Evolutionary conservation across 1,140 invertebrate genomes (phyloP).

Genomic region (Oedothorax gibbosus): DNA sequence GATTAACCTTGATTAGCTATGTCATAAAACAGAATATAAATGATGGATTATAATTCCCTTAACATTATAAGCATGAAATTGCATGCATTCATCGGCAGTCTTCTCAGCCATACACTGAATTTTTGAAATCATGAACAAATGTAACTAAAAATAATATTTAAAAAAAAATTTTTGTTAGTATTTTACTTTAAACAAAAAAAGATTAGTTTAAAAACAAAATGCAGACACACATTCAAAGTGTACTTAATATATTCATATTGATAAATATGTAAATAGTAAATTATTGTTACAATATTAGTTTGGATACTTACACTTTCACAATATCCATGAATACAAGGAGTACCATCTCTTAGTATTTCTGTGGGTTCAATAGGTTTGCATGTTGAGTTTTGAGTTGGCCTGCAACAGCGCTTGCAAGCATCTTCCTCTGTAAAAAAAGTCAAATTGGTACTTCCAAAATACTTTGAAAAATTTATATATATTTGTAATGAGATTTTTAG

Average conservation of each 20-base stretch:
- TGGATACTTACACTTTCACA: slow-evolving; percentile 82
- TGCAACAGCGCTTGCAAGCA: slow-evolving; percentile 90
- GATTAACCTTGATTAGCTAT: too few species aligned
- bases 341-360: slow-evolving; percentile 90
- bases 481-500: too few species aligned
- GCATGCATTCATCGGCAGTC: too few species aligned
- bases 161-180: too few species aligned
- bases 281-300: background rate
- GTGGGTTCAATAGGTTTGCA: slow-evolving; percentile 89
- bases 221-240: background rate
- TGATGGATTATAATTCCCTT: too few species aligned
- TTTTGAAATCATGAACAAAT: too few species aligned
- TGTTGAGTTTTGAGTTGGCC: slow-evolving; percentile 89
- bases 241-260: background rate
- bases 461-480: too few species aligned
- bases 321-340: slow-evolving; percentile 95
- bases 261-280: background rate
- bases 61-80: too few species aligned
- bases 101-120: too few species aligned
- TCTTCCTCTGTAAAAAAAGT: slow-evolving; percentile 75
- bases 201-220: background rate
- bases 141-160: too few species aligned
- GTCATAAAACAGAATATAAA: too few species aligned
- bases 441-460: too few species aligned
- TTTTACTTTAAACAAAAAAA: background rate